Evolutionary conservation across 2,888 invertebrate species (phyloP).

Genomic region (Ophion ventricosus): DNA sequence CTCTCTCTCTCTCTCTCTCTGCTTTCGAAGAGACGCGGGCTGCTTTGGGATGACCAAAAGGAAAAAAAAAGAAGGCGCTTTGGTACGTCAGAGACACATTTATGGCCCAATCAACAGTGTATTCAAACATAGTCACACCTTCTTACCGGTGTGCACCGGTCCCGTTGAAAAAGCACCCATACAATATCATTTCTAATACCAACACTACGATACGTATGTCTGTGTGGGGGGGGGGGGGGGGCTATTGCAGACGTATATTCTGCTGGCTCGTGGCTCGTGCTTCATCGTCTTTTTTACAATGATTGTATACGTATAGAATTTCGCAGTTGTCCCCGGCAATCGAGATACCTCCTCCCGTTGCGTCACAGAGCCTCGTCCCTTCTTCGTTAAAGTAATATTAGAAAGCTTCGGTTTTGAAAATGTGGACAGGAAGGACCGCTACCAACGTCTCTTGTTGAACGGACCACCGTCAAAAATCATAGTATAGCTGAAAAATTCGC

Average conservation of each 20-base stretch:
- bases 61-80: conserved; percentile 72
- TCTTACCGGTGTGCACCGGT: conserved; percentile 64
- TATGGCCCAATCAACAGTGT: conserved; percentile 82
- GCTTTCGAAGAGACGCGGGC: conserved; percentile 60
- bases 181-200: conserved; percentile 36
- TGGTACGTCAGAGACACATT: conserved; percentile 81
- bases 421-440: background rate
- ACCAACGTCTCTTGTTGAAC: background rate
- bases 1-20: conserved; percentile 28
- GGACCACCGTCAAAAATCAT: background rate
- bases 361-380: conserved; percentile 33
- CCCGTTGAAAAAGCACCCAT: conserved; percentile 68
- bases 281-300: conserved; percentile 48
- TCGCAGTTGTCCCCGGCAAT: conserved; percentile 42
- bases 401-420: conserved; percentile 30
- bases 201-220: conserved; percentile 20
- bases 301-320: conserved; percentile 49
- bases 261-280: conserved; percentile 54
- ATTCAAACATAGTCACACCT: conserved; percentile 83
- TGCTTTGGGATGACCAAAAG: conserved; percentile 63
- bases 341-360: background rate
- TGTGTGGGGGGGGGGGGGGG: background rate
- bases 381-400: conserved; percentile 57
- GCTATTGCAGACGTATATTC: conserved; percentile 17
- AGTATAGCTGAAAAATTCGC: conserved; percentile 10